Base-by-base conservation (phyloP, 2,797 vertebrate species). In the Danio albolineatus region DNA sequence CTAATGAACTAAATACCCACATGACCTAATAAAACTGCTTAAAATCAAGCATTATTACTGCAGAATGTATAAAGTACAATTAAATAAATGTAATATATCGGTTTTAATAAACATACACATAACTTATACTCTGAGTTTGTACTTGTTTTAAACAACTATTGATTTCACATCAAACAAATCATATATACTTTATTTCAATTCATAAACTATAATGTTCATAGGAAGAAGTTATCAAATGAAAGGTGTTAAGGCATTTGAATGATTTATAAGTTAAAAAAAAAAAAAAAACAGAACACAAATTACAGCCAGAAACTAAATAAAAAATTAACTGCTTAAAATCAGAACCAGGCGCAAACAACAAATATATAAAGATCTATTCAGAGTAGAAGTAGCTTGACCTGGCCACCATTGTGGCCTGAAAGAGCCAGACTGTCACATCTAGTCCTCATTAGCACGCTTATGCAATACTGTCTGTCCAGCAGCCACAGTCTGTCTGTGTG, bases 361-460 rank as follows among this genome's bases (percentile, higher is more conserved):
- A 43, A 60, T 36, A 41, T 41, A 44, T 16, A 53, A 12, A 36
- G n/a, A 51, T 46, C 76, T 78, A 51, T 78, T 60, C 7, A 70
- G 48, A 60, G 76, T n/a, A 39, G 0, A 49, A 78, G 39, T 56
- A 17, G n/a, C 7, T 54, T 57, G 49, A 56, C 71, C 76, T 56
- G 7, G 39, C 43, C 65, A 16, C 51, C 12, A 3, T 65, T 6
- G 28, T 70, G 64, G 41, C 71, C 71, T 70, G 21, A 79, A 28
- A 75, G 48, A 70, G 36, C 56, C 64, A 10, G 57, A 75, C 76
- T n/a, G 56, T 73, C 65, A 41, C 53, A 78, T 73, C 53, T 64
- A 62, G 62, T 73, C 71, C 62, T 79, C 56, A 56, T 61, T 65
- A 67, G 54, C 64, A 57, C 70, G 41, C 56, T 83, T 79, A 83